Evolutionary conservation across 2,113 vertebrate species (phyloP).

Genomic region (Calyptomena viridis): DNA sequence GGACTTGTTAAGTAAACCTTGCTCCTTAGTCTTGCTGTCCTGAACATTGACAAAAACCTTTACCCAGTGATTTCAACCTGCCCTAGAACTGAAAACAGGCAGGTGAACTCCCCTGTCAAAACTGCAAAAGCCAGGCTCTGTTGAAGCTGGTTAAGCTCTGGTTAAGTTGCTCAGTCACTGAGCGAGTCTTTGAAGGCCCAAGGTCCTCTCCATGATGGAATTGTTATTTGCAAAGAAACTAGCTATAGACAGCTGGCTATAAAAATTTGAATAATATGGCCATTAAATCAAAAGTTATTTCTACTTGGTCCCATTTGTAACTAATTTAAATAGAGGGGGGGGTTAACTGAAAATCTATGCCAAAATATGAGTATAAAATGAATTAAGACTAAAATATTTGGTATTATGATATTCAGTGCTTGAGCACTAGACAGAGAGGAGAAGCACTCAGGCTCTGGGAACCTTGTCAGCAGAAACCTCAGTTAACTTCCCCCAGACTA

Average conservation of each 20-base stretch:
- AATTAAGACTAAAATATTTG: neutral
- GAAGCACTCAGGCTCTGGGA: neutral
- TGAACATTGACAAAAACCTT: neutral
- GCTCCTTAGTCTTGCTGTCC: neutral
- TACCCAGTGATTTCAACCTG: neutral
- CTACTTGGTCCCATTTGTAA: neutral
- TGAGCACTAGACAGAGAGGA: neutral
- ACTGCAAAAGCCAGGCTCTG: neutral
- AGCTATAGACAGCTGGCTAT: neutral
- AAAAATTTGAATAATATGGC: neutral
- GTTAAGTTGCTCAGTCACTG: neutral
- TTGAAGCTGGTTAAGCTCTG: neutral
- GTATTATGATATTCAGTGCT: neutral
- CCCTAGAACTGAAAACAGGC: neutral
- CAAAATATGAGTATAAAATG: neutral
- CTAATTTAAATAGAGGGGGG: neutral
- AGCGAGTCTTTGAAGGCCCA: neutral
- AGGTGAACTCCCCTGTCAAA: neutral
- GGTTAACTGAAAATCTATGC: neutral
- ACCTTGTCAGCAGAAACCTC: neutral
- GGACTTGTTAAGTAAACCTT: neutral
- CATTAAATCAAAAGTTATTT: neutral
- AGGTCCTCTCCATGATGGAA: neutral
- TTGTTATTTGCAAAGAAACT: neutral
- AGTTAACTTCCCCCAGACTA: neutral